Conservation (phyloP, 2,113 vertebrate genomes). For the Equus przewalskii region DNA sequence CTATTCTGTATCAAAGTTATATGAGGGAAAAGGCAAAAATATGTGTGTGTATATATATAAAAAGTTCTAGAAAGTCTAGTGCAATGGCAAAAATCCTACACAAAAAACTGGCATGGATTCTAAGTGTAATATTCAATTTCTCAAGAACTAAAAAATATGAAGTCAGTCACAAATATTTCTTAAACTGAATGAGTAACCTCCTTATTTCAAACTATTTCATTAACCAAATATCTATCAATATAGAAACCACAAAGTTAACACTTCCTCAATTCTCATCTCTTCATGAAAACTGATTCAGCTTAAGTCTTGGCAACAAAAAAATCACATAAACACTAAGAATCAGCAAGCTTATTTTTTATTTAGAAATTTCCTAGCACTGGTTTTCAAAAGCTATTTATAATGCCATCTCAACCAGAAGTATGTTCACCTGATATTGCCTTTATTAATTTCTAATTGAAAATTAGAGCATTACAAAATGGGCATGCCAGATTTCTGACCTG, state of each 20-base stretch:
- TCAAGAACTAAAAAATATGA: slow-evolving; percentile 41
- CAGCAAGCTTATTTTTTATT: neutral
- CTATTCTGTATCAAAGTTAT: slow-evolving; percentile 31
- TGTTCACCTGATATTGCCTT: slow-evolving; percentile 19
- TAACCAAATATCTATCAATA: slow-evolving; percentile 64
- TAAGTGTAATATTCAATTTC: neutral
- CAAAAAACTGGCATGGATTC: slow-evolving; percentile 45
- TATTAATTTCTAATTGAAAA: slow-evolving; percentile 35
- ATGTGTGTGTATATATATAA: neutral
- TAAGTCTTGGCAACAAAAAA: slow-evolving; percentile 36
- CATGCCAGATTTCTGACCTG: neutral
- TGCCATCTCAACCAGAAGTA: slow-evolving; percentile 27
- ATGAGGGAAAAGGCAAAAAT: neutral
- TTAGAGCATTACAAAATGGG: neutral
- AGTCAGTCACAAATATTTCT: slow-evolving; percentile 59
- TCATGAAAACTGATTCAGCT: slow-evolving; percentile 37
- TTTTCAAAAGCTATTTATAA: slow-evolving; percentile 52
- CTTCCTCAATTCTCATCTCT: slow-evolving; percentile 73
- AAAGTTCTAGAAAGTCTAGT: slow-evolving; percentile 22
- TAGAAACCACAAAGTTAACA: slow-evolving; percentile 77
- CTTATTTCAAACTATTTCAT: slow-evolving; percentile 65
- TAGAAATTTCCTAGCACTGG: slow-evolving; percentile 35
- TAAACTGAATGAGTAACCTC: slow-evolving; percentile 60
- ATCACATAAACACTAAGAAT: slow-evolving; percentile 27
- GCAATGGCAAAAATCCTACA: slow-evolving; percentile 24